phyloP scores from a whole-genome alignment of 2,888 invertebrate genomes.

The Drosophila testacea region DNA sequence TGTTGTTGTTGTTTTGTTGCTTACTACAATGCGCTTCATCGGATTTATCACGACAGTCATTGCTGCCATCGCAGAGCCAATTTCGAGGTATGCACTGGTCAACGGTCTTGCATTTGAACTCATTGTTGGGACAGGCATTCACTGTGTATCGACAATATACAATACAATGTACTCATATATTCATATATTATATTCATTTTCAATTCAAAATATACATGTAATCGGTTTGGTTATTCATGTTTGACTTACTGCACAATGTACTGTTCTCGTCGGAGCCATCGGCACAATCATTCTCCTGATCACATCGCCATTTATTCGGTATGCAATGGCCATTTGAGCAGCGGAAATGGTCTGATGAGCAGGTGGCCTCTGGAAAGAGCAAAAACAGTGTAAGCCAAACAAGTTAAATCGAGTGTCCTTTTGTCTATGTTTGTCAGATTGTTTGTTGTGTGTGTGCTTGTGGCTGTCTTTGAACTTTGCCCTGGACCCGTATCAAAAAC shows the following conservation, averaged over 20 bases:
- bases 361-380: conserved; percentile 88
- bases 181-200: conserved; percentile 6
- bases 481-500: conserved; percentile 59
- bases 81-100: conserved; percentile 89
- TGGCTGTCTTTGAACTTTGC: conserved; percentile 57
- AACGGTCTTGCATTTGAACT: conserved; percentile 88
- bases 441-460: conserved; percentile 8
- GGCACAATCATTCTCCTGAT: conserved; percentile 90
- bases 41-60: conserved; percentile 89
- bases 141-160: conserved; percentile 59
- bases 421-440: neutral
- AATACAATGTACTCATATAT: conserved; percentile 10
- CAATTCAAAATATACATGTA: neutral
- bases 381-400: conserved; percentile 22
- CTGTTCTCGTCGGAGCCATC: conserved; percentile 93
- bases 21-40: conserved; percentile 91
- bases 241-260: conserved; percentile 91
- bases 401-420: conserved; percentile 40
- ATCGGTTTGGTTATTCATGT: neutral
- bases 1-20: conserved; percentile 43
- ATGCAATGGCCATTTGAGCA: conserved; percentile 91
- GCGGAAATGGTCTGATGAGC: conserved; percentile 91
- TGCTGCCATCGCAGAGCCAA: conserved; percentile 89
- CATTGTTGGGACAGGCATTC: conserved; percentile 86
- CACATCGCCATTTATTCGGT: conserved; percentile 93